Conservation (phyloP, 2,797 vertebrate genomes). For the Microctenopoma lineatum region DNA sequence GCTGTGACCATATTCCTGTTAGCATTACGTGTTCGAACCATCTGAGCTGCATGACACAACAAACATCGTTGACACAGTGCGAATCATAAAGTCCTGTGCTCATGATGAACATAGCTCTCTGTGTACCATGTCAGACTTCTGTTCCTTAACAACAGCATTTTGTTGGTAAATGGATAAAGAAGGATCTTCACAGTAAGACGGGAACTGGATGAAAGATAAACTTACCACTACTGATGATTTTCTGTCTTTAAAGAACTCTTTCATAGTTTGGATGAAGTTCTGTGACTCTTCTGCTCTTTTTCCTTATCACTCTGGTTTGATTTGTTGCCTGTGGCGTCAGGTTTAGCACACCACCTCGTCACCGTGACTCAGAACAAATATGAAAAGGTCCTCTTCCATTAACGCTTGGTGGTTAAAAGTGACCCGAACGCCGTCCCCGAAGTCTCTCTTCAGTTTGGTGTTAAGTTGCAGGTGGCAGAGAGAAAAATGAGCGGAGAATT, state of each 20-base stretch:
- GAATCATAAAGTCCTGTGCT: neutral
- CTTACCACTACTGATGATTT: constrained; percentile 47
- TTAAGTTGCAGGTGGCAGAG: constrained; percentile 38
- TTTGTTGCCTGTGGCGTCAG: constrained; percentile 18
- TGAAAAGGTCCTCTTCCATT: constrained; percentile 15
- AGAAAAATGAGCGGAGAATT: constrained; percentile 39
- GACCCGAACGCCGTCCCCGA: constrained; percentile 8
- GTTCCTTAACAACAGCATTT: neutral
- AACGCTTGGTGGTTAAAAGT: neutral
- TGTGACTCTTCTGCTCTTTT: constrained; percentile 8
- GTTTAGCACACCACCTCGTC: constrained; percentile 4
- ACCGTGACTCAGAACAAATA: neutral
- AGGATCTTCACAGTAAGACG: neutral
- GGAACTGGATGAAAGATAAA: neutral
- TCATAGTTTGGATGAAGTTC: neutral
- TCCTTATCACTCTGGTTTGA: neutral
- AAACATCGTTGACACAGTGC: constrained; percentile 4
- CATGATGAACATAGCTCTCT: neutral
- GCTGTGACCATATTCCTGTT: constrained; percentile 15
- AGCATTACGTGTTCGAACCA: neutral
- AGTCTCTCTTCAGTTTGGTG: neutral
- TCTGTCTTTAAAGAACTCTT: constrained; percentile 32
- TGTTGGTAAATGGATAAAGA: neutral
- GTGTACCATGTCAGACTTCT: no score
- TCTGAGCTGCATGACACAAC: constrained; percentile 10